Base-by-base conservation (phyloP, 1,140 invertebrate genomes). In the Meloidogyne exigua region DNA sequence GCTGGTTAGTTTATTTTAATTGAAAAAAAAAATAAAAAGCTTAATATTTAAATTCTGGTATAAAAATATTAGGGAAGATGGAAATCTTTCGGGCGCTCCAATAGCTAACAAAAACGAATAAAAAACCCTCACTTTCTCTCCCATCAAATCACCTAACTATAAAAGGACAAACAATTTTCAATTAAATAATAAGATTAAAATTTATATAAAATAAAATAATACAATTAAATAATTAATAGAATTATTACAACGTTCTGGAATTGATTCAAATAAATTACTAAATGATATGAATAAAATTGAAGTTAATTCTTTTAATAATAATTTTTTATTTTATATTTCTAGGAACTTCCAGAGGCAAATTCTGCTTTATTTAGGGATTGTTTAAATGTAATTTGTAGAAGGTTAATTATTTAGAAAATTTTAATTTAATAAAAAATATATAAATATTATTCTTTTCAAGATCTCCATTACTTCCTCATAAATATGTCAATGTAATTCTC, bases 381-480 rank as follows among this genome's bases (percentile, higher is more conserved):
- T n/a, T 65, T 73, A 15, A 28, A 25, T 32, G 25, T 64, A 32
- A 65, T 73, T 28, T 10, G 25, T 12, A 65, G 23, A 21, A 23
- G 72, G 44, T 73, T 28, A 42, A n/a, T 44, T 57, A n/a, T 57
- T 57, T 57, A 57, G n/a, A n/a, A n/a, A n/a, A n/a, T n/a, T n/a
- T n/a, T n/a, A n/a, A n/a, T n/a, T n/a, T n/a, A n/a, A n/a, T n/a
- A n/a, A n/a, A n/a, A n/a, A n/a, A n/a, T n/a, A n/a, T n/a, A n/a
- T n/a, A n/a, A n/a, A n/a, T 18, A 49, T n/a, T 49, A 18, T 49
- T 57, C 9, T 57, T 71, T 71, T 4, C 21, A 25, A 71, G 69
- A 18, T 71, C 72, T 25, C 25, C 12, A 65, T 65, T 39, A 25
- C 62, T 66, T 39, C 18, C 71, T n/a, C 25, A 73, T 23, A 26